Conservation (phyloP, 2,113 vertebrate genomes). For the Fregata magnificens region DNA sequence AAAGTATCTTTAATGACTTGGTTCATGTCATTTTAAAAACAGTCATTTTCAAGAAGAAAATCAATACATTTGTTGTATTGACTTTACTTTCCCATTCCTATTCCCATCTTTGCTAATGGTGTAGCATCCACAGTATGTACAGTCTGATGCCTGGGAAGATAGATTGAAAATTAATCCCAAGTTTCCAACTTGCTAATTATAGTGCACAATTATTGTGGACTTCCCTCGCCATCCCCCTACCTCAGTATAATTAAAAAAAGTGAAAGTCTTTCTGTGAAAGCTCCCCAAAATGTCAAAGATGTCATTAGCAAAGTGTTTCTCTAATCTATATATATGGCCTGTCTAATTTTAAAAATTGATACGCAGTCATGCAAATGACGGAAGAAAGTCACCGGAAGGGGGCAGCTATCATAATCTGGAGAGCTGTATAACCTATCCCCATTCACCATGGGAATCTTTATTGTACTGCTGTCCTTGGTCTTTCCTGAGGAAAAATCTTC, state of each 20-base stretch:
- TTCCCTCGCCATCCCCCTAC: background rate
- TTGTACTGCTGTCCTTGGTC: background rate
- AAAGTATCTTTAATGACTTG: constrained; percentile 57
- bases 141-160: constrained; percentile 1
- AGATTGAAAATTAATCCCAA: background rate
- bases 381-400: background rate
- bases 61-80: constrained; percentile 21
- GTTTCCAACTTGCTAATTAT: constrained; percentile 5
- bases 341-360: background rate
- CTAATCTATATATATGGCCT: background rate
- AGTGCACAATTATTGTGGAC: background rate
- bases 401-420: background rate
- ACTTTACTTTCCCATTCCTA: background rate
- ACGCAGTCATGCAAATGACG: background rate
- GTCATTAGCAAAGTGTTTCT: background rate
- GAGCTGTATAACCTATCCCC: background rate
- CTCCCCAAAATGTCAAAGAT: background rate
- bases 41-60: constrained; percentile 37
- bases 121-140: background rate
- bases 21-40: constrained; percentile 44
- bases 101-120: background rate
- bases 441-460: background rate
- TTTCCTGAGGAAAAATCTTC: constrained; percentile 22
- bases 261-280: background rate
- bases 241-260: background rate